These are phyloP conservation scores for Sylvietta virens DNA, from an alignment of 2,113 vertebrate species.

Conservation along the genomic window DNA sequence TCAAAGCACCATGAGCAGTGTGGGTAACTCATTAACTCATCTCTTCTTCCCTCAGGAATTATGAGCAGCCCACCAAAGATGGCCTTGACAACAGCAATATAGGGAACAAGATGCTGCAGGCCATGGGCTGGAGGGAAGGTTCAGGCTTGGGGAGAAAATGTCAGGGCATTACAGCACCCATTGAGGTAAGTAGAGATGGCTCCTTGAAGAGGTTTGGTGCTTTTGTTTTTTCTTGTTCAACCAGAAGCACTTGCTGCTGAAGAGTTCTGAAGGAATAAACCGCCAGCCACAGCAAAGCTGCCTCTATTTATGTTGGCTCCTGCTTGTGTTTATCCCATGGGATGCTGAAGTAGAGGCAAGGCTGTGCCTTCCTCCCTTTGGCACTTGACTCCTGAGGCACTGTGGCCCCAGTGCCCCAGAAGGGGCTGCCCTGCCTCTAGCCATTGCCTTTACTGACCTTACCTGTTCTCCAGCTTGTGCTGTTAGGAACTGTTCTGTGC, in stretches of 20 bases:
- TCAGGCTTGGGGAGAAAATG: conserved; percentile 94
- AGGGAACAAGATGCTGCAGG: conserved; percentile 98
- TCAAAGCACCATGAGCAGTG: rapidly evolving
- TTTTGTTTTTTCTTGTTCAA: neutral
- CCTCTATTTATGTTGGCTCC: rapidly evolving
- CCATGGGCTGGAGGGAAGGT: conserved; percentile 99
- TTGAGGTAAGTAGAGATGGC: conserved; percentile 79
- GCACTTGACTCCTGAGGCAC: neutral
- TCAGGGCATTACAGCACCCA: conserved; percentile 95
- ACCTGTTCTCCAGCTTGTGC: neutral
- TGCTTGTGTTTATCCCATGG: rapidly evolving
- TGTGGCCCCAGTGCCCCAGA: neutral
- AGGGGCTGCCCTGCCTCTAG: neutral
- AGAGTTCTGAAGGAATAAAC: neutral
- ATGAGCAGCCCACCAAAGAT: conserved; percentile 97
- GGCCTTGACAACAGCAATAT: conserved; percentile 97
- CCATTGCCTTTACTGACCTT: neutral
- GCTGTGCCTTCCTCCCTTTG: neutral
- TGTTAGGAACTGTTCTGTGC: neutral
- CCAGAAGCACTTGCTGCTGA: neutral
- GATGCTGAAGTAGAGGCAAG: neutral
- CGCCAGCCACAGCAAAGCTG: neutral
- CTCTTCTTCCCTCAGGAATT: conserved; percentile 81
- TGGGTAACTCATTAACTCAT: neutral
- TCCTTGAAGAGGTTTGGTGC: neutral